Evolutionary conservation across 2,888 invertebrate genomes (phyloP).

Genomic region (Byasa hedistus): DNA sequence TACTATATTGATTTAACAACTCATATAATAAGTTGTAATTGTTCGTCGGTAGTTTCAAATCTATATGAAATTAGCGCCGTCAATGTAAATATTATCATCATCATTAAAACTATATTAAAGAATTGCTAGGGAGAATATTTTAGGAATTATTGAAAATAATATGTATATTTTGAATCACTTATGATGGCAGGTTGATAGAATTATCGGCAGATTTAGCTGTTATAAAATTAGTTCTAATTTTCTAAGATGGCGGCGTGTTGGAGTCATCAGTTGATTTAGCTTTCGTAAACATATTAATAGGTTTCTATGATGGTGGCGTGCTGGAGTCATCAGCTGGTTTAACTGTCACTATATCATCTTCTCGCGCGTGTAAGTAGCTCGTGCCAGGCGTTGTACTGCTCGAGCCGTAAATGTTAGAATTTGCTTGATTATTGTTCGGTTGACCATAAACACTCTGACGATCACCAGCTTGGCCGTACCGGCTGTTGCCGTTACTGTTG

Average conservation of each 20-base stretch:
- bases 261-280: not conserved
- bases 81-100: no score
- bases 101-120: no score
- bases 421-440: conserved; percentile 37
- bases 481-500: conserved; percentile 31
- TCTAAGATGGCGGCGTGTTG: not conserved
- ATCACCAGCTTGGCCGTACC: conserved; percentile 32
- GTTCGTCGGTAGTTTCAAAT: no score
- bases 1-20: no score
- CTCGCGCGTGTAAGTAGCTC: conserved; percentile 78
- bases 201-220: not conserved
- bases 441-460: conserved; percentile 38
- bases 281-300: no score
- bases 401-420: conserved; percentile 37
- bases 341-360: conserved; percentile 65
- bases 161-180: not conserved
- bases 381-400: conserved; percentile 71
- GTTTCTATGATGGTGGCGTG: conserved; percentile 38
- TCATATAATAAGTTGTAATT: no score
- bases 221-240: not conserved
- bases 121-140: no score
- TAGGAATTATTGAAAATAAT: no score
- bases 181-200: not conserved
- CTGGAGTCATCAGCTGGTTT: conserved; percentile 62
- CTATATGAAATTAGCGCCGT: no score